phyloP scores from a whole-genome alignment of 1,140 invertebrate species.

The Pseudomyrmex sp. region DNA sequence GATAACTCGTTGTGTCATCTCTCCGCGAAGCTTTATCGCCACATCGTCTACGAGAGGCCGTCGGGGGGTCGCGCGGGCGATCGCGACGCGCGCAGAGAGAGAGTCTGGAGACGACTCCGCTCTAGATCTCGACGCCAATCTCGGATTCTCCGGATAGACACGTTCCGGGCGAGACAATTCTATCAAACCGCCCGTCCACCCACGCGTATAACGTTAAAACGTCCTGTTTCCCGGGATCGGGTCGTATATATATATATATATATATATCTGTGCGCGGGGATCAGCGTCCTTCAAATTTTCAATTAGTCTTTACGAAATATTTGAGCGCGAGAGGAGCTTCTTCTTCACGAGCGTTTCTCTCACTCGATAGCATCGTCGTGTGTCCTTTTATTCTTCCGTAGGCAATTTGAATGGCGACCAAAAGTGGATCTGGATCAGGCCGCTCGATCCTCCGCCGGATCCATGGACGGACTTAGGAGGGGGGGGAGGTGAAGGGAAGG shows the following conservation, averaged over 20 bases:
- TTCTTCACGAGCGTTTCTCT: not conserved
- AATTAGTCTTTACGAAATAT: conserved; percentile 55
- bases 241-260: conserved; percentile 17
- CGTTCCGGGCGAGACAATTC: conserved; percentile 46
- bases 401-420: conserved; percentile 49
- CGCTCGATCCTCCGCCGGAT: conserved; percentile 18
- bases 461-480: not conserved
- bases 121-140: conserved; percentile 50
- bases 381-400: conserved; percentile 43
- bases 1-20: conserved; percentile 13
- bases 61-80: not conserved
- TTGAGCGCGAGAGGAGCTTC: not conserved
- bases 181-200: conserved; percentile 35
- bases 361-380: conserved; percentile 13
- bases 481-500: conserved; percentile 8
- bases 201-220: conserved; percentile 43
- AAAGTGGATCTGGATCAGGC: conserved; percentile 41
- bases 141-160: conserved; percentile 41
- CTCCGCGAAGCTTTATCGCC: not conserved
- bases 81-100: not conserved
- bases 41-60: not conserved
- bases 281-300: conserved; percentile 47
- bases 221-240: not conserved
- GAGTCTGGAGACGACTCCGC: not conserved
- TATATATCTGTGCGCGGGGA: conserved; percentile 32